Percentiles rank a stretch among this genome's conserved stretches.
Evolutionary conservation across 2,888 invertebrate species (phyloP).

Genomic region (Graphium colonna): DNA sequence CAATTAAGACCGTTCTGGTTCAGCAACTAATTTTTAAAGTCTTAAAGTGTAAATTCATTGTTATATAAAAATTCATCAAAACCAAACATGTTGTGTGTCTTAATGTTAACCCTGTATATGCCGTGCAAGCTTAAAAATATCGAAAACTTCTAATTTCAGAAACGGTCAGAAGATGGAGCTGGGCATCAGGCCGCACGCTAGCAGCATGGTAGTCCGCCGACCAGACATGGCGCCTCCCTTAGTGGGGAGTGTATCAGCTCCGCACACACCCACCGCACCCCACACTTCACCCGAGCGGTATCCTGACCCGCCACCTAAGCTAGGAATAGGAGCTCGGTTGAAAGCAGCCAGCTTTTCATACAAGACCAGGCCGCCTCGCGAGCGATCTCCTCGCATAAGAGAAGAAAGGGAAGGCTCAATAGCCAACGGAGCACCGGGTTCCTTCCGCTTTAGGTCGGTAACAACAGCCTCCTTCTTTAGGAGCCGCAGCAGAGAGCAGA

Average conservation of each 20-base stretch:
- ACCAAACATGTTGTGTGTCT: too few relatives aligned
- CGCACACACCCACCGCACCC: conserved; percentile 66
- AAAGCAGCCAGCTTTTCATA: conserved; percentile 65
- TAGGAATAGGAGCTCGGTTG: conserved; percentile 51
- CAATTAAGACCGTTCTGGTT: too few relatives aligned
- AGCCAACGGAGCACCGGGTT: conserved; percentile 49
- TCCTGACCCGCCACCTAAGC: conserved; percentile 32
- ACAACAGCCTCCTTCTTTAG: conserved; percentile 64
- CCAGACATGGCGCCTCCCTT: conserved; percentile 43
- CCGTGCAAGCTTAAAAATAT: too few relatives aligned
- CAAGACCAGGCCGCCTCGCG: conserved; percentile 48
- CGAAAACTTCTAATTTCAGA: too few relatives aligned
- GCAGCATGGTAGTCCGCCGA: conserved; percentile 60
- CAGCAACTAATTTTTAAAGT: too few relatives aligned
- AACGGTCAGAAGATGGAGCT: conserved; percentile 43
- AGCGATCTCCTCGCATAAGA: conserved; percentile 52
- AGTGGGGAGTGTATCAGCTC: conserved; percentile 53
- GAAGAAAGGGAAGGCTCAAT: conserved; percentile 46
- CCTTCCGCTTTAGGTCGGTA: conserved; percentile 59
- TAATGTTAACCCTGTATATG: too few relatives aligned
- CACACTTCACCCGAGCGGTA: conserved; percentile 37
- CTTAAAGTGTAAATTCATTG: too few relatives aligned
- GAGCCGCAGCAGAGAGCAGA: conserved; percentile 45
- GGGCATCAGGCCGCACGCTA: conserved; percentile 51
- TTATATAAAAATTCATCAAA: too few relatives aligned